Base-by-base conservation (phyloP, 2,797 vertebrate species). In the Diceros bicornis region DNA sequence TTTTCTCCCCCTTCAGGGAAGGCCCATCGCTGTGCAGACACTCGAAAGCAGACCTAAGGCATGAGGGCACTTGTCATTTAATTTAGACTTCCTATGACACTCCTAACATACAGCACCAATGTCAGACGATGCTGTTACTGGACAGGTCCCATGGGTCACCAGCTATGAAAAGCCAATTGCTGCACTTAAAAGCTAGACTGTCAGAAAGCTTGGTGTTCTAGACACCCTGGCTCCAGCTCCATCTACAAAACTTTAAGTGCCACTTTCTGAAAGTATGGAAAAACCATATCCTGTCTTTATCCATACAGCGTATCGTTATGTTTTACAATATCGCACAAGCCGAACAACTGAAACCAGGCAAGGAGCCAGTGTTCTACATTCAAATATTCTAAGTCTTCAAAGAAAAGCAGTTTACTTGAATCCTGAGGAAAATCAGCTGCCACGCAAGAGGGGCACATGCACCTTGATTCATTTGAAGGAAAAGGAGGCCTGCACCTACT, bases 211-310 rank as follows among this genome's bases (percentile, higher is more conserved):
- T 96, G 96, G 97, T 96, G 98, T 98, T 98, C 98, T 99, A 99
- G 99, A 99, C 99, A 98, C 98, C 89, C 98, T 89, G 99, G 98
- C 99, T 99, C 99, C 99, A 98, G 98, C 98, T 99, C 98, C 99
- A 99, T 99, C 99, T 99, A 99, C 98, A 99, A 99, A 99, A 99
- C 98, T 99, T 98, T 98, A 99, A 99, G 97, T 98, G 99, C 98
- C 98, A 99, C 98, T 99, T 98, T 97, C 98, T 99, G 97, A 99
- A 99, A 99, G 99, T 99, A 99, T 99, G 99, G 99, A 99, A 99
- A 99, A 99, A 98, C 98, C 99, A 99, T 99, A 99, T 99, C 99
- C 99, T 99, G 99, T 98, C 98, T 98, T 99, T 98, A 98, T 98
- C 98, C 98, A 97, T 97, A 97, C 97, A 98, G 89, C 96, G 97